Evolutionary conservation across 2,888 invertebrate species (phyloP).

Genomic region (Malacosoma neustria): DNA sequence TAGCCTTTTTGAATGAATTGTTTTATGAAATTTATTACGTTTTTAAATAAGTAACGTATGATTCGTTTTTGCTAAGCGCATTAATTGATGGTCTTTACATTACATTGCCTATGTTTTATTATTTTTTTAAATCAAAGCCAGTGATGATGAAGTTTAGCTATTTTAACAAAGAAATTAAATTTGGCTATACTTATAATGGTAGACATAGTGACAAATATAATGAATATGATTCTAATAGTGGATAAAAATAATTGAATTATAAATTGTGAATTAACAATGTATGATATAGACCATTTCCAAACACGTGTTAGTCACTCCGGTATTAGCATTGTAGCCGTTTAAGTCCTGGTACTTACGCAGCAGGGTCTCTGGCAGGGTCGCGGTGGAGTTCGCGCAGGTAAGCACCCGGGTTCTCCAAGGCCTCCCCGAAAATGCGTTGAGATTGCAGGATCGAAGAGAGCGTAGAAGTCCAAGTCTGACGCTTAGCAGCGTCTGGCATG

Average conservation of each 20-base stretch:
- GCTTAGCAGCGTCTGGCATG: constrained; percentile 78
- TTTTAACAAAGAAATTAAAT: too few relatives aligned
- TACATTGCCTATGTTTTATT: background rate
- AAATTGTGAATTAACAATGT: too few relatives aligned
- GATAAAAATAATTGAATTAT: too few relatives aligned
- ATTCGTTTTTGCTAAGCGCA: background rate
- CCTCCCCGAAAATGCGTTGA: constrained; percentile 94
- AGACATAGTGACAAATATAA: too few relatives aligned
- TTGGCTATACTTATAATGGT: too few relatives aligned
- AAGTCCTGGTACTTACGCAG: constrained; percentile 45
- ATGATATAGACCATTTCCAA: background rate
- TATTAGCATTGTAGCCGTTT: background rate
- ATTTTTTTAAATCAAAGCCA: too few relatives aligned
- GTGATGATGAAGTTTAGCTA: too few relatives aligned
- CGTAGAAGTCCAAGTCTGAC: constrained; percentile 89
- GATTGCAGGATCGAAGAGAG: constrained; percentile 92
- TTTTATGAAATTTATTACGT: too few relatives aligned
- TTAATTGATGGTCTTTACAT: background rate
- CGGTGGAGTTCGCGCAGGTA: constrained; percentile 49
- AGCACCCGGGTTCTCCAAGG: constrained; percentile 94
- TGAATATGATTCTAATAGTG: too few relatives aligned
- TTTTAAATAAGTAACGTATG: background rate
- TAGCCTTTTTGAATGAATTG: too few relatives aligned
- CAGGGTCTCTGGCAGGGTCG: constrained; percentile 37
- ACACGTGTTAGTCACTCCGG: background rate